phyloP scores from a whole-genome alignment of 2,888 invertebrate genomes.

The Synergus itoensis region DNA sequence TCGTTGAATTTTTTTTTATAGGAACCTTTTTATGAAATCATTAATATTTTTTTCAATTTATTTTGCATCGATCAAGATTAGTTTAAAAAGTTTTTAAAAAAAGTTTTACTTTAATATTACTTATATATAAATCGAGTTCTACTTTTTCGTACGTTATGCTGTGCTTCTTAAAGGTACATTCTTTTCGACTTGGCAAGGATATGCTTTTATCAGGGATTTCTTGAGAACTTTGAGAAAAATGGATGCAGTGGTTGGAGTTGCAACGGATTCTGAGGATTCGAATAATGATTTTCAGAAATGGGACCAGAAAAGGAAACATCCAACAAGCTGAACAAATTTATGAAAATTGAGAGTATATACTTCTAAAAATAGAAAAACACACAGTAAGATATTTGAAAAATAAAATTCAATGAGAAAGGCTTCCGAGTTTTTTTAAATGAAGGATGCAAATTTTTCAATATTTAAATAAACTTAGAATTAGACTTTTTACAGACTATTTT shows the following conservation, averaged over 20 bases:
- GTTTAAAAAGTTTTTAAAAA: no score
- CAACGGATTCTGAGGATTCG: conserved; percentile 17
- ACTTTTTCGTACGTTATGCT: conserved; percentile 51
- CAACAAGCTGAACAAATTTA: conserved; percentile 13
- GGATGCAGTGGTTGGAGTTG: conserved; percentile 25
- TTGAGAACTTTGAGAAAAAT: conserved; percentile 46
- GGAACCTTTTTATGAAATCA: no score
- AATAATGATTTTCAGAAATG: conserved; percentile 14
- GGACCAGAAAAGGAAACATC: not conserved
- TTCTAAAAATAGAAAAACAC: not conserved
- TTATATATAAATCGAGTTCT: conserved; percentile 51
- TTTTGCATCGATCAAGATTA: no score
- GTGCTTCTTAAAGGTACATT: conserved; percentile 55
- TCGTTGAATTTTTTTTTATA: no score
- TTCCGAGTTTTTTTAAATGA: not conserved
- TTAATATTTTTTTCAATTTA: no score
- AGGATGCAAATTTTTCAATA: not conserved
- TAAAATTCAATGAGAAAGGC: not conserved
- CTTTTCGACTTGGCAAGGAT: conserved; percentile 57
- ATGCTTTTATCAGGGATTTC: conserved; percentile 61
- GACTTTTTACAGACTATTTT: no score
- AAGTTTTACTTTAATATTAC: no score
- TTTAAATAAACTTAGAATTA: no score
- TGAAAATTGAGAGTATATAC: conserved; percentile 13
- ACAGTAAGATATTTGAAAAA: conserved; percentile 1